Evolutionary conservation across 2,888 invertebrate species (phyloP).

Genomic region (Ypsolopha scabrella): DNA sequence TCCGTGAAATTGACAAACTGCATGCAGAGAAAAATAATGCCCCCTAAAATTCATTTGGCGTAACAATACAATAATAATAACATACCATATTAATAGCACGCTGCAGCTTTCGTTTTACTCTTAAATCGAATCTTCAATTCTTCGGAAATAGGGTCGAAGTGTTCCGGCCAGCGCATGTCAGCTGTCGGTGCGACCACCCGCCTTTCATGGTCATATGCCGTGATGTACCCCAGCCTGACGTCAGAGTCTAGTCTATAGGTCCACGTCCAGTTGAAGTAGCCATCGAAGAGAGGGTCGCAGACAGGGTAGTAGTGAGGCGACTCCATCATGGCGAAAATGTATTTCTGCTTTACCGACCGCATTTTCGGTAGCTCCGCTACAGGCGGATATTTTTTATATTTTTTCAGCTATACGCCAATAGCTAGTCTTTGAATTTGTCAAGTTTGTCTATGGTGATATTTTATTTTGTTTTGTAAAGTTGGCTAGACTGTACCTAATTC

Average conservation of each 20-base stretch:
- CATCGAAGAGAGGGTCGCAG: slow-evolving; percentile 8
- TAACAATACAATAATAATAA: too few relatives aligned
- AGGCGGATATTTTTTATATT: too few relatives aligned
- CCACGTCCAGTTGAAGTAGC: slow-evolving; percentile 16
- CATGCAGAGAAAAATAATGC: too few relatives aligned
- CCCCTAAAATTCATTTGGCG: too few relatives aligned
- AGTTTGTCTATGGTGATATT: too few relatives aligned
- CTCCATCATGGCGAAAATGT: slow-evolving; percentile 12
- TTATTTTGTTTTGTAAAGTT: too few relatives aligned
- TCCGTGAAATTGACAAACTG: too few relatives aligned
- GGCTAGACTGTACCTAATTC: too few relatives aligned
- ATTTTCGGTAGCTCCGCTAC: slow-evolving; percentile 3
- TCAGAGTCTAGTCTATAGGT: slow-evolving; percentile 13
- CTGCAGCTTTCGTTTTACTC: slow-evolving; percentile 6
- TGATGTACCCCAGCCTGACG: slow-evolving; percentile 11
- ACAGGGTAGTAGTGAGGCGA: slow-evolving; percentile 12
- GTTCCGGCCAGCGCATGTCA: slow-evolving; percentile 5
- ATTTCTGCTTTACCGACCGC: slow-evolving; percentile 10
- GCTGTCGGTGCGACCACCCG: slow-evolving; percentile 3
- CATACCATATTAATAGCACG: too few relatives aligned
- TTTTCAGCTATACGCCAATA: too few relatives aligned
- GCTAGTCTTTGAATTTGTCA: too few relatives aligned
- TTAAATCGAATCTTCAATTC: slow-evolving; percentile 1
- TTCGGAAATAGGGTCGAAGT: background rate
- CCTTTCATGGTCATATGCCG: background rate